Conservation (phyloP, 2,888 invertebrate genomes). For the Ariolimax columbianus region DNA sequence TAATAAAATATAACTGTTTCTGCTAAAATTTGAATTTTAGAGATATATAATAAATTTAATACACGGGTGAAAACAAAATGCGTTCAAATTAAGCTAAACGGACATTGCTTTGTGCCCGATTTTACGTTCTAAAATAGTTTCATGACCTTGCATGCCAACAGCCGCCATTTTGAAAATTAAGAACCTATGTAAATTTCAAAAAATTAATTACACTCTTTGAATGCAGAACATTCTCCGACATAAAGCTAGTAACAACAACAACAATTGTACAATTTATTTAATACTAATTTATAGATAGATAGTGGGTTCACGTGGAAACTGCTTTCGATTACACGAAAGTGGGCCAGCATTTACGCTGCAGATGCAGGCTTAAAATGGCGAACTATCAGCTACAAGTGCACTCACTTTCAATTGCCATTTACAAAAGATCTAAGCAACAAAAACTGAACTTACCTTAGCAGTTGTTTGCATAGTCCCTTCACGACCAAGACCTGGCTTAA, state of each 20-base stretch:
- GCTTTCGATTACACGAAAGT: background rate
- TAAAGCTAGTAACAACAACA: background rate
- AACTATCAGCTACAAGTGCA: background rate
- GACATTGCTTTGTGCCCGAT: background rate
- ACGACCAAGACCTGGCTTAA: slow-evolving; percentile 67
- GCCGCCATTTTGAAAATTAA: slow-evolving; percentile 48
- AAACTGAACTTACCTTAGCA: slow-evolving; percentile 64
- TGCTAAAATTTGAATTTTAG: too few species aligned
- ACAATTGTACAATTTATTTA: background rate
- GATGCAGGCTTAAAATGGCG: slow-evolving; percentile 45
- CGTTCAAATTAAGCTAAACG: too few species aligned
- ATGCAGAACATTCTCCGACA: background rate
- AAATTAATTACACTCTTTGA: slow-evolving; percentile 49
- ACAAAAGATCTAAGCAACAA: background rate
- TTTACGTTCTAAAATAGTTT: background rate
- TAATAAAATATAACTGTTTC: too few species aligned
- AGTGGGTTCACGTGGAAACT: background rate
- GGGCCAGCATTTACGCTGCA: slow-evolving; percentile 14
- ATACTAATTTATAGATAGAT: background rate
- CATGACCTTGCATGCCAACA: slow-evolving; percentile 47
- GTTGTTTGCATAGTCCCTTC: slow-evolving; percentile 75
- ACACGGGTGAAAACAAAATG: too few species aligned
- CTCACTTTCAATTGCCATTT: slow-evolving; percentile 28
- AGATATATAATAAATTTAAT: too few species aligned
- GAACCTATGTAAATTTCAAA: background rate